Conservation (phyloP, 2,113 vertebrate genomes). For the Onychostoma macrolepis region DNA sequence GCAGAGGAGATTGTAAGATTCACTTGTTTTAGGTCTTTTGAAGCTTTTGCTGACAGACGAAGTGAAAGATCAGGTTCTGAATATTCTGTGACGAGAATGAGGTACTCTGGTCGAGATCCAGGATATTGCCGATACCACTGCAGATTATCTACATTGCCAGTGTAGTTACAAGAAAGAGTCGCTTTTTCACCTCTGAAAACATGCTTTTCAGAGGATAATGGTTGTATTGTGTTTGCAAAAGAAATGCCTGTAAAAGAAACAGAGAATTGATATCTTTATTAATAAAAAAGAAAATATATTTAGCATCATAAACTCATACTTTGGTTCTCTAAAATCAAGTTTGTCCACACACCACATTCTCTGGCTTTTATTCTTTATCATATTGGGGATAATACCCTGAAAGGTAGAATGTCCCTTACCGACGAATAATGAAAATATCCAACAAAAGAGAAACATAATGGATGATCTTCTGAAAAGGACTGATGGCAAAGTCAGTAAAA, state of each 20-base stretch:
- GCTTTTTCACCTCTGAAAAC: background rate
- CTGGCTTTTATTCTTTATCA: background rate
- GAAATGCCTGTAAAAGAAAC: background rate
- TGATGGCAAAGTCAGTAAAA: background rate
- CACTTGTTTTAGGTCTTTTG: background rate
- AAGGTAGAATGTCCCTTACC: background rate
- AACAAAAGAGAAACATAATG: conserved; percentile 6
- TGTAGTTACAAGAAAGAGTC: conserved; percentile 16
- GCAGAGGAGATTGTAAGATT: conserved; percentile 11
- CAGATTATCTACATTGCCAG: background rate
- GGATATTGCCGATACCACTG: conserved; percentile 13
- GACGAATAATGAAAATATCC: background rate
- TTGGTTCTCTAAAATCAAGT: background rate
- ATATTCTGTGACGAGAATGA: background rate
- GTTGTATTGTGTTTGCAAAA: background rate
- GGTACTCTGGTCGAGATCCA: background rate
- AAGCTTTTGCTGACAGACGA: background rate
- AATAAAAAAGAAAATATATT: background rate
- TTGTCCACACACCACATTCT: background rate
- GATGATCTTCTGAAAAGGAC: background rate
- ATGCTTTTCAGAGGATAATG: background rate
- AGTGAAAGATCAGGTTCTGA: background rate
- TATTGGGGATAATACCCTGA: background rate
- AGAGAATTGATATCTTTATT: background rate
- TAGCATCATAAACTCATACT: background rate